These are phyloP conservation scores for Drosophila parvula DNA, from an alignment of 1,140 invertebrate species.

Conservation along the genomic window DNA sequence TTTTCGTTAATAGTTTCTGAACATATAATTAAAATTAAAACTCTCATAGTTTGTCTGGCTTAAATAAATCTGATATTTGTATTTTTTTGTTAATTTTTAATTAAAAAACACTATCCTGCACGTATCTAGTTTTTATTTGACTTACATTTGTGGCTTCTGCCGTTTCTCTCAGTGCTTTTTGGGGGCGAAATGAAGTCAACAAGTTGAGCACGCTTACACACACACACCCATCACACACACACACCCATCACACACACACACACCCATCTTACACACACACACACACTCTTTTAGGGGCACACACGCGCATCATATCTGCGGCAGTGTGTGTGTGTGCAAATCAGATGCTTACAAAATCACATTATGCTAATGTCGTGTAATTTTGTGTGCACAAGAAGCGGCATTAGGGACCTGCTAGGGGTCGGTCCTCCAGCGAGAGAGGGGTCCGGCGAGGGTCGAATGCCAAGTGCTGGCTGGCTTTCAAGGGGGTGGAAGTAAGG, in stretches of 20 bases:
- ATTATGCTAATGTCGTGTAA: constrained; percentile 76
- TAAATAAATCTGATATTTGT: too few species aligned
- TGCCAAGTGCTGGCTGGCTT: constrained; percentile 25
- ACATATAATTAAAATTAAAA: too few species aligned
- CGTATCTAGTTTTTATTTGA: too few species aligned
- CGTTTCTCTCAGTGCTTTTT: constrained; percentile 13
- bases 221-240: constrained; percentile 3
- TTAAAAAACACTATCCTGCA: too few species aligned
- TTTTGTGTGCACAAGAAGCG: constrained; percentile 57
- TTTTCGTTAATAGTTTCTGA: too few species aligned
- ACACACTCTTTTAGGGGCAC: constrained; percentile 15
- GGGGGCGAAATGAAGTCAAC: constrained; percentile 42
- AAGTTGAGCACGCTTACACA: constrained; percentile 40
- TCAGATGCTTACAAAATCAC: constrained; percentile 73
- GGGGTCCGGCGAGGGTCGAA: constrained; percentile 6
- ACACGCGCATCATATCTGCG: constrained; percentile 23
- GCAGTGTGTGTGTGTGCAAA: constrained; percentile 46
- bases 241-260: constrained; percentile 2
- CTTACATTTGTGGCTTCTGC: too few species aligned
- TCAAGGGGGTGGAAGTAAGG: too few species aligned
- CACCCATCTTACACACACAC: background rate
- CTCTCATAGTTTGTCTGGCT: too few species aligned
- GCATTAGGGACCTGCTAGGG: constrained; percentile 29
- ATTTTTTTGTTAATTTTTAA: too few species aligned
- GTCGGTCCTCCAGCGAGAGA: background rate